Base-by-base conservation (phyloP, 2,113 vertebrate species). In the Petroica traversi region DNA sequence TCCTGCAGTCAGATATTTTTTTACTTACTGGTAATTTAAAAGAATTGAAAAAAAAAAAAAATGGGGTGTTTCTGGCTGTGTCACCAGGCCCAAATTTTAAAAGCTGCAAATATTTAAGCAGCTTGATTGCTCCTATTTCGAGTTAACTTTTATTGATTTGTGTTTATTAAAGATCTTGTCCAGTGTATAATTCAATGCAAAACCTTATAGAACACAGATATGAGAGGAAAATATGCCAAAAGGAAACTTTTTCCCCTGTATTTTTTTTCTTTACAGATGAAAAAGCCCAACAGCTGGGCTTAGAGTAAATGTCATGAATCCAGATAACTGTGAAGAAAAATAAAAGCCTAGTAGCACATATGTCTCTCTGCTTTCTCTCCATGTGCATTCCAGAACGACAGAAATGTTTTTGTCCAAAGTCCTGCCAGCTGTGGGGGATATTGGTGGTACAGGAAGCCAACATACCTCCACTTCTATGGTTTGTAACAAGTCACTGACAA, bases 391-490 rank as follows among this genome's bases (percentile, higher is more conserved):
- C 20, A 94, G 34, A 90, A 86, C 38, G 19, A 26, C 14, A 89
- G 77, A 91, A 91, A 92, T 45, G 29, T 19, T 82, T 96, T 84
- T 88, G 62, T 80, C 73, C 41, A 62, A 76, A 95, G 57, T 87
- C 9, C 54, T 95, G 38, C 45, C 78, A 85, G 29, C 46, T 92
- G 14, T 45, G 28, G 34, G 58, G 36, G 8, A 93, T 58, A 64
- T 45, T 25, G 22, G 41, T 93, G 49, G 43, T 52, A 55, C 40
- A 92, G 41, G 96, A 93, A 68, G 28, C 11, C 20, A 62, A 24
- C 31, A 9, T 28, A 17, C 28, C 59, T 89, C 45, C 43, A 72
- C 46, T 91, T 96, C 31, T 58, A 16, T 40, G 28, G 22, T 75
- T 87, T 54, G 6, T 38, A 81, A 49, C 80, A 88, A 71, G 66